Evolutionary conservation across 2,888 invertebrate genomes (phyloP).

Genomic region (Monochamus alternatus): DNA sequence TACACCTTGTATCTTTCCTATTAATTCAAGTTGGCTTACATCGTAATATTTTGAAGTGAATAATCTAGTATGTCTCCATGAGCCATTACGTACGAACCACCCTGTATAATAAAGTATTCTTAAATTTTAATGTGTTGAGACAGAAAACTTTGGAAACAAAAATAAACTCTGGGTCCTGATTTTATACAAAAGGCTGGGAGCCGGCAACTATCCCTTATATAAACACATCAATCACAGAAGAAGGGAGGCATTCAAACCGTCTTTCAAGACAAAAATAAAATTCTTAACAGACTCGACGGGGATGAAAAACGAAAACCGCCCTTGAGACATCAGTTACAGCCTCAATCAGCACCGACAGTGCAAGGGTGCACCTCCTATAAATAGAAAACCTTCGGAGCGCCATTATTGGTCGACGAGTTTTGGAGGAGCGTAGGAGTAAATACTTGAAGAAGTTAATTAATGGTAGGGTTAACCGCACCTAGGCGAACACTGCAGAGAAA

Average conservation of each 20-base stretch:
- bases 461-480: not conserved
- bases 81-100: too few relatives aligned
- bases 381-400: slow-evolving; percentile 5
- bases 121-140: too few relatives aligned
- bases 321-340: not conserved
- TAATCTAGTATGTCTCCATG: too few relatives aligned
- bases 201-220: not conserved
- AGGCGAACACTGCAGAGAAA: too few relatives aligned
- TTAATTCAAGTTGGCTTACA: too few relatives aligned
- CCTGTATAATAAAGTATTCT: too few relatives aligned
- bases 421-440: not conserved
- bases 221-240: not conserved
- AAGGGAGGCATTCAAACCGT: not conserved
- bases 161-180: not conserved
- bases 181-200: not conserved
- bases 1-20: too few relatives aligned
- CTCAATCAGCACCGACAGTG: slow-evolving; percentile 15
- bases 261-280: not conserved
- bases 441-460: not conserved
- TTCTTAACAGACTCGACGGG: not conserved
- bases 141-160: too few relatives aligned
- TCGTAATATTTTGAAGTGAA: too few relatives aligned
- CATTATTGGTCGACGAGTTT: slow-evolving; percentile 5
- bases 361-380: slow-evolving; percentile 15
- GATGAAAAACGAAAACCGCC: not conserved